Evolutionary conservation across 2,797 vertebrate species (phyloP), one percentile per base, ranked within the genome.

Genomic region (Pangasius sanitwongsei): DNA sequence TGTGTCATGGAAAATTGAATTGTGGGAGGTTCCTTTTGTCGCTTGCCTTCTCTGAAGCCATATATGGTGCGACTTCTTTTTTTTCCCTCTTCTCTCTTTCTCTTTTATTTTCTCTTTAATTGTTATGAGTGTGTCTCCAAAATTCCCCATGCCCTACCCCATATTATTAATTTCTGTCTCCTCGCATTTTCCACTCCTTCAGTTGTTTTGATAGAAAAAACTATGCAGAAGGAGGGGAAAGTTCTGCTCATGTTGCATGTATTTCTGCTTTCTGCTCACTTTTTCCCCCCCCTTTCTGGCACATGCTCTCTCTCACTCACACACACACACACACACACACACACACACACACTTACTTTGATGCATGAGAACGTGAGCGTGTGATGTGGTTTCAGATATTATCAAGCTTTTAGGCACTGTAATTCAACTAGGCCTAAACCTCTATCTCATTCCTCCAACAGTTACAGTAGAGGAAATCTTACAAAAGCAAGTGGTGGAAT

Each of bases 1-100:
- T 92, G 95, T 96, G 96, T 97, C 95, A 97, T 97, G 97, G 97
- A 97, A 97, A 97, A 96, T 95, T 95, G 86, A 94, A 94, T 93
- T 94, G 95, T 95, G 95, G 95, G 94, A 89, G 92, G 92, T 93
- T 92, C 75, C 88, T 92, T 88, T n/a, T 25, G 96, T 97, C 95
- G 94, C 96, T 94, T 94, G 89, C 96, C 92, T 89, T 96, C 94
- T 83, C 85, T 61, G 89, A 95, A 95, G 88, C 95, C 95, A 92
- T 94, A 96, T 95, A 96, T 95, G 95, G 95, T 86, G 59, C 31
- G 86, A 90, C 82, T 7, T 34, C 31, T 77, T 15, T 20, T 75
- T 6, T 74, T 16, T 16, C 2, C 18, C 8, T 0, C 7, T 4
- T 3, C 59, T 85, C 63, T 67, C 81, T 25, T 88, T 81, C 84